Conservation (phyloP, 2,888 invertebrate genomes). For the Drosophila yooni region DNA sequence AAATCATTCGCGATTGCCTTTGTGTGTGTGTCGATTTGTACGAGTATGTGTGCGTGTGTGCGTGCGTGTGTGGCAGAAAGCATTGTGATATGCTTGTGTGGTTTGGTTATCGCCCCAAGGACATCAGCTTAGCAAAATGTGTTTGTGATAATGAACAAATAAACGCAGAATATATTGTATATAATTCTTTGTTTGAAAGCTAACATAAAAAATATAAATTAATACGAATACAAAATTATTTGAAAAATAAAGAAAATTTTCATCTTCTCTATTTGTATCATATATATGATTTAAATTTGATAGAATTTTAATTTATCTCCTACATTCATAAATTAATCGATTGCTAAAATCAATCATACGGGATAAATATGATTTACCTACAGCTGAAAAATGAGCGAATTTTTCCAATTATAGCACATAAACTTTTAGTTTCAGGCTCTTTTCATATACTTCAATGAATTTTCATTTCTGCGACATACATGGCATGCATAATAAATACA, state of each 20-base stretch:
- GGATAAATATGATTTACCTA: background rate
- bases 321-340: background rate
- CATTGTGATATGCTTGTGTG: background rate
- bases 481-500: too few species aligned
- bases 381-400: background rate
- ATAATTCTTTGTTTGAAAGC: background rate
- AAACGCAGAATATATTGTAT: background rate
- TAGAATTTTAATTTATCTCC: background rate
- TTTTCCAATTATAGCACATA: background rate
- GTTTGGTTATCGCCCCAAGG: constrained; percentile 21
- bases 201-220: background rate
- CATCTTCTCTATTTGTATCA: background rate
- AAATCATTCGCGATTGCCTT: constrained; percentile 3
- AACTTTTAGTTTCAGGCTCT: background rate
- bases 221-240: background rate
- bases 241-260: background rate
- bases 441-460: background rate
- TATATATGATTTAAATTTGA: background rate
- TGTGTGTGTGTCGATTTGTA: background rate
- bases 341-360: background rate
- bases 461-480: background rate
- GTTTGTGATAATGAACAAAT: background rate
- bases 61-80: background rate
- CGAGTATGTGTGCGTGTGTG: background rate
- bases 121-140: background rate